These are phyloP conservation scores for Eptatretus burgeri DNA, from an alignment of 2,113 vertebrate species.

Conservation along the genomic window DNA sequence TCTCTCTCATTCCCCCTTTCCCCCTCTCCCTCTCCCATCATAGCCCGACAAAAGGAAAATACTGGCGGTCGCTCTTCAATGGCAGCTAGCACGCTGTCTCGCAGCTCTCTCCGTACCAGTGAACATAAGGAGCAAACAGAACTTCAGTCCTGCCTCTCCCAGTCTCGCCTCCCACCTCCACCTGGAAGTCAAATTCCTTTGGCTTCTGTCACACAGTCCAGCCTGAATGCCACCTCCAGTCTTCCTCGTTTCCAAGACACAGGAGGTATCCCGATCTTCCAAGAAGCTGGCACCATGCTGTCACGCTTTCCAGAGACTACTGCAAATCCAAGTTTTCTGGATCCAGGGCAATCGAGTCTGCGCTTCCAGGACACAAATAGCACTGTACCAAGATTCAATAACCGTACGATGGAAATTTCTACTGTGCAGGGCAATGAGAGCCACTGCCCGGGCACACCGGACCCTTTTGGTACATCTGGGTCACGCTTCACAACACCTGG, in stretches of 20 bases:
- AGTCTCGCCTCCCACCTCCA: constrained; percentile 3
- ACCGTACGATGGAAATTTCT: no score
- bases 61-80: background rate
- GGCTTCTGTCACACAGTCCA: background rate
- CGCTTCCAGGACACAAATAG: constrained; percentile 1
- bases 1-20: no score
- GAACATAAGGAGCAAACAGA: background rate
- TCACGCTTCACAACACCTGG: no score
- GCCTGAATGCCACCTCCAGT: background rate
- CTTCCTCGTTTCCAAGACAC: background rate
- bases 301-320: background rate
- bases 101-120: background rate
- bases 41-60: background rate
- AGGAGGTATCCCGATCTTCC: constrained; percentile 2
- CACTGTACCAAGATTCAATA: background rate
- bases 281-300: background rate
- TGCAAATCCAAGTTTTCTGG: background rate
- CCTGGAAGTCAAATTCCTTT: background rate
- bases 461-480: no score
- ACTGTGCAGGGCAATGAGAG: no score
- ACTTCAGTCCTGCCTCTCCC: constrained; percentile 5
- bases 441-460: no score
- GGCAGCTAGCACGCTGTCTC: constrained; percentile 1
- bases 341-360: background rate
- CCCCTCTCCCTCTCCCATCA: background rate